Conservation (phyloP, 1,140 invertebrate genomes). For the Drosophila murphyi region DNA sequence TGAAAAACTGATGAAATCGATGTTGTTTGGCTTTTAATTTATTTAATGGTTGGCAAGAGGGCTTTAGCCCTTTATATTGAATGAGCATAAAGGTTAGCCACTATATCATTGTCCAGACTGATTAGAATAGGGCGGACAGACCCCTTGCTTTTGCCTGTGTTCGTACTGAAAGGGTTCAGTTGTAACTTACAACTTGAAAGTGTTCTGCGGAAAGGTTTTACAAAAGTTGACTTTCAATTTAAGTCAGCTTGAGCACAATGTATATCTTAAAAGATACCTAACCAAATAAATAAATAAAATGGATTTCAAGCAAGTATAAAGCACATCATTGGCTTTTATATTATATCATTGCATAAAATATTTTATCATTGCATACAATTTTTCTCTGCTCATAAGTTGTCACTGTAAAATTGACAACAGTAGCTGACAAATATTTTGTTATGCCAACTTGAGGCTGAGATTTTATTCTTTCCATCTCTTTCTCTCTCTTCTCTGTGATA, state of each 20-base stretch:
- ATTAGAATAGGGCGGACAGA: not conserved
- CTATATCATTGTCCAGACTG: slow-evolving; percentile 38
- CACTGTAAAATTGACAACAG: slow-evolving; percentile 4
- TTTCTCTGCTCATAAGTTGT: not conserved
- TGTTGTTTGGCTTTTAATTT: slow-evolving; percentile 55
- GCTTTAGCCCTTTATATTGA: slow-evolving; percentile 37
- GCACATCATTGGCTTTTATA: too few species aligned
- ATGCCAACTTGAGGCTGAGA: not conserved
- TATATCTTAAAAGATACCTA: too few species aligned
- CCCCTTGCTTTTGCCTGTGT: not conserved
- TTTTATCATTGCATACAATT: not conserved
- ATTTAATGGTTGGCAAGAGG: slow-evolving; percentile 46
- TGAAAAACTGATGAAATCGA: slow-evolving; percentile 30
- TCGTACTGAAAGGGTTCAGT: not conserved
- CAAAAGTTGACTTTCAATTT: too few species aligned
- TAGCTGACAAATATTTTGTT: slow-evolving; percentile 7
- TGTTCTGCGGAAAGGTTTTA: not conserved
- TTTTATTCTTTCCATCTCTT: not conserved
- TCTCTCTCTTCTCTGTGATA: not conserved
- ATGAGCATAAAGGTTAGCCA: slow-evolving; percentile 39
- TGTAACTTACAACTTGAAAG: not conserved
- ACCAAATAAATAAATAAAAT: too few species aligned
- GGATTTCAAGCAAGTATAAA: too few species aligned
- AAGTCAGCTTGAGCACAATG: too few species aligned
- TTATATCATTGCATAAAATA: not conserved